Conservation (phyloP, 2,888 invertebrate genomes). For the Cotesia congregata region DNA sequence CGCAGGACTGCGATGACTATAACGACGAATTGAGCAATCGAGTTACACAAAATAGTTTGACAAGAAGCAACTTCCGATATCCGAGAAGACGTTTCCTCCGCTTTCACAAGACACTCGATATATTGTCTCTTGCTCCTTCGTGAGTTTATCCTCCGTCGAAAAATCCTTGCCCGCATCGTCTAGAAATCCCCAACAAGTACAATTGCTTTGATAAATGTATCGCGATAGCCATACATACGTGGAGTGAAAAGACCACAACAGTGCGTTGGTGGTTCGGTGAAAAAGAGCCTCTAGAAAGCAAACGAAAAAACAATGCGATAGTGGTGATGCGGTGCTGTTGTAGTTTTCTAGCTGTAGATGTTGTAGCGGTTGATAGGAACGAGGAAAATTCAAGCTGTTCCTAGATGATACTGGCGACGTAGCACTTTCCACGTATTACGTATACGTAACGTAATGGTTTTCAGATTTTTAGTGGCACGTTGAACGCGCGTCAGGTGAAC, state of each 20-base stretch:
- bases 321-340: neutral
- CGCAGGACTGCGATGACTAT: neutral
- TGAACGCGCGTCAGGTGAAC: constrained; percentile 31
- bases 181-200: neutral
- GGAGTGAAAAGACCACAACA: neutral
- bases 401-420: constrained; percentile 20
- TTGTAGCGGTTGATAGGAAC: constrained; percentile 14
- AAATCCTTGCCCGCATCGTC: neutral
- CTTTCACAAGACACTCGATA: neutral
- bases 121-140: neutral
- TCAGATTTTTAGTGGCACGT: constrained; percentile 45
- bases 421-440: constrained; percentile 17
- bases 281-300: neutral
- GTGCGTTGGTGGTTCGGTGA: neutral
- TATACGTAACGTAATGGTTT: constrained; percentile 43
- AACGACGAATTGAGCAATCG: constrained; percentile 14
- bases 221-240: constrained; percentile 41
- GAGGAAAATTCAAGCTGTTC: constrained; percentile 20
- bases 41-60: constrained; percentile 25
- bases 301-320: neutral
- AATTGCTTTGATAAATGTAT: constrained; percentile 43
- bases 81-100: neutral
- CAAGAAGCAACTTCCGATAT: constrained; percentile 17
- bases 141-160: neutral
- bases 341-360: neutral